phyloP scores from a whole-genome alignment of 1,140 invertebrate species.

The Paralvinella palmiformis region DNA sequence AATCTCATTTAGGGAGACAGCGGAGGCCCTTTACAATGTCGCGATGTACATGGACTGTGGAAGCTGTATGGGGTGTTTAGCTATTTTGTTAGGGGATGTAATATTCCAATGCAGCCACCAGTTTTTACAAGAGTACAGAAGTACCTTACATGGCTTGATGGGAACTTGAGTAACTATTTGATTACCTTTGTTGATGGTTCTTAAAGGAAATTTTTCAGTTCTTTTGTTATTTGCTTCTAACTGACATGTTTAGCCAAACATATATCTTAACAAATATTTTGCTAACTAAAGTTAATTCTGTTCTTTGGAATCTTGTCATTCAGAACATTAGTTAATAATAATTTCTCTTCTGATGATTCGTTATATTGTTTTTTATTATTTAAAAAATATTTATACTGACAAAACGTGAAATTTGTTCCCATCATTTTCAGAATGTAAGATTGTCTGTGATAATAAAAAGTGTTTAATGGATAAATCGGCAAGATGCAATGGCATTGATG shows the following conservation, averaged over 20 bases:
- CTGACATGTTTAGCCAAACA: background rate
- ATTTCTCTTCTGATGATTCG: background rate
- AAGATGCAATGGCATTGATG: constrained; percentile 35
- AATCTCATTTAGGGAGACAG: constrained; percentile 68
- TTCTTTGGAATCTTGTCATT: no score
- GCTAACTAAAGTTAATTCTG: no score
- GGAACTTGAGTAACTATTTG: constrained; percentile 28
- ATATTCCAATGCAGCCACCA: constrained; percentile 26
- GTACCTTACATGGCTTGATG: constrained; percentile 33
- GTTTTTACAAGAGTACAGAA: constrained; percentile 34
- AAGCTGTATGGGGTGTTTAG: constrained; percentile 73
- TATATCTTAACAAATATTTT: background rate
- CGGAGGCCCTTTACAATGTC: constrained; percentile 71
- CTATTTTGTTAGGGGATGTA: constrained; percentile 33
- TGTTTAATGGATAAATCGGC: constrained; percentile 25
- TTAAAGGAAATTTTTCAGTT: background rate
- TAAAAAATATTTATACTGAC: background rate
- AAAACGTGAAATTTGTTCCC: background rate
- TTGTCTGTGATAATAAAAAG: constrained; percentile 31
- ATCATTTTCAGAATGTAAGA: constrained; percentile 26
- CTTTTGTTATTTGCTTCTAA: background rate
- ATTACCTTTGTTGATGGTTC: background rate
- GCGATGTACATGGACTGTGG: constrained; percentile 60
- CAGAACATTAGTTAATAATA: no score
- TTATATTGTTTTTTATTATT: background rate